Evolutionary conservation across 2,797 vertebrate genomes (phyloP).

Genomic region (Masticophis lateralis): DNA sequence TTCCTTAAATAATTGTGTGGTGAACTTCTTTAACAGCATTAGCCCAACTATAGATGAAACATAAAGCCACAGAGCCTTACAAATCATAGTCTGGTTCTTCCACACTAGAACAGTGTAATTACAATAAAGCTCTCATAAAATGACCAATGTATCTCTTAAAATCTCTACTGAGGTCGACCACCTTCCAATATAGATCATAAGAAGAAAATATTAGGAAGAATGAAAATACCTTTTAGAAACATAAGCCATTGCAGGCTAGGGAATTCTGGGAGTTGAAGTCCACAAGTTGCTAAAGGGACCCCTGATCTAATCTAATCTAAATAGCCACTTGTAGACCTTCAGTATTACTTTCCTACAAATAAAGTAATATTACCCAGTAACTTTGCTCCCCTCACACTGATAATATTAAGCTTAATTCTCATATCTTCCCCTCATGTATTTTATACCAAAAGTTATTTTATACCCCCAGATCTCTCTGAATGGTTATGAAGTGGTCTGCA

Average conservation of each 20-base stretch:
- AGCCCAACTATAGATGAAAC: background rate
- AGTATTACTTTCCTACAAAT: background rate
- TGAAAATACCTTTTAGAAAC: background rate
- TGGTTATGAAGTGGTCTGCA: no score
- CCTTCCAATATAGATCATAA: background rate
- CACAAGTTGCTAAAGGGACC: background rate
- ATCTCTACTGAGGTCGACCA: background rate
- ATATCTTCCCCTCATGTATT: background rate
- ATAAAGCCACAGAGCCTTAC: background rate
- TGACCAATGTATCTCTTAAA: background rate
- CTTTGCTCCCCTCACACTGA: background rate
- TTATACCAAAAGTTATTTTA: background rate
- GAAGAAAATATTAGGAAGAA: background rate
- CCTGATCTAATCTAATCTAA: background rate
- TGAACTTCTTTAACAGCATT: background rate
- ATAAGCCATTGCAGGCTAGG: background rate
- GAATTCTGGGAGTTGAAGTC: background rate
- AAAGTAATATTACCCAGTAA: background rate
- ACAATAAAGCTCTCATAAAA: background rate
- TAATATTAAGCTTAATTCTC: background rate
- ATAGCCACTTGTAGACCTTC: background rate
- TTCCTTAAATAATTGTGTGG: background rate
- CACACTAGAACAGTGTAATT: background rate
- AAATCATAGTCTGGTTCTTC: background rate
- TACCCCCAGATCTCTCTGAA: background rate